phyloP scores from a whole-genome alignment of 2,888 invertebrate species.

The Xestoiulus laeticollis region DNA sequence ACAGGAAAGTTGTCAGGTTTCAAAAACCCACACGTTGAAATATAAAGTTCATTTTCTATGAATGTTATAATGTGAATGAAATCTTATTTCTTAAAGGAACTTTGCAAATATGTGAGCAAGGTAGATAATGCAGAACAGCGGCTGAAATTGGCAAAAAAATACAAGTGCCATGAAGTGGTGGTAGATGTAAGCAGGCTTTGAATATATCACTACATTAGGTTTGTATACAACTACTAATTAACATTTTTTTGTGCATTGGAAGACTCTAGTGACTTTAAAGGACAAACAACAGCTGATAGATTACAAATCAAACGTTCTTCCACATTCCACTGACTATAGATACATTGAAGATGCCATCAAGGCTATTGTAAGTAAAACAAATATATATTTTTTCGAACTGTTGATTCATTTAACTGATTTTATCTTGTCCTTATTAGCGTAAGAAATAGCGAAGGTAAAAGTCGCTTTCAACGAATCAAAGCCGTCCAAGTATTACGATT shows the following conservation, averaged over 20 bases:
- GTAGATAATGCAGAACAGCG: constrained; percentile 38
- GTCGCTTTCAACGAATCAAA: background rate
- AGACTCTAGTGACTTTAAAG: constrained; percentile 41
- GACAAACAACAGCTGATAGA: constrained; percentile 42
- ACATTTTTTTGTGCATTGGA: background rate
- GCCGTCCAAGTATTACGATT: background rate
- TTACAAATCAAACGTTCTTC: constrained; percentile 49
- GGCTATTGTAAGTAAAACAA: background rate
- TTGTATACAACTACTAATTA: background rate
- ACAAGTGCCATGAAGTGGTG: constrained; percentile 49
- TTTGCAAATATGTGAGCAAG: constrained; percentile 35
- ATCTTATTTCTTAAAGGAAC: background rate
- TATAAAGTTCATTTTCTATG: no score
- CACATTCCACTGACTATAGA: constrained; percentile 48
- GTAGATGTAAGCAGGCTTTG: constrained; percentile 41
- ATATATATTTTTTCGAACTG: background rate
- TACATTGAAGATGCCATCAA: constrained; percentile 48
- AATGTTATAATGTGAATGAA: no score
- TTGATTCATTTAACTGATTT: background rate
- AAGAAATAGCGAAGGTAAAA: background rate
- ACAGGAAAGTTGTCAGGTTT: no score
- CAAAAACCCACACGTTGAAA: background rate
- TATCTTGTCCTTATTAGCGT: background rate
- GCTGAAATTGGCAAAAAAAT: constrained; percentile 50
- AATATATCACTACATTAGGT: background rate